Evolutionary conservation across 2,888 invertebrate genomes (phyloP).

Genomic region (Meghimatium bilineatum): DNA sequence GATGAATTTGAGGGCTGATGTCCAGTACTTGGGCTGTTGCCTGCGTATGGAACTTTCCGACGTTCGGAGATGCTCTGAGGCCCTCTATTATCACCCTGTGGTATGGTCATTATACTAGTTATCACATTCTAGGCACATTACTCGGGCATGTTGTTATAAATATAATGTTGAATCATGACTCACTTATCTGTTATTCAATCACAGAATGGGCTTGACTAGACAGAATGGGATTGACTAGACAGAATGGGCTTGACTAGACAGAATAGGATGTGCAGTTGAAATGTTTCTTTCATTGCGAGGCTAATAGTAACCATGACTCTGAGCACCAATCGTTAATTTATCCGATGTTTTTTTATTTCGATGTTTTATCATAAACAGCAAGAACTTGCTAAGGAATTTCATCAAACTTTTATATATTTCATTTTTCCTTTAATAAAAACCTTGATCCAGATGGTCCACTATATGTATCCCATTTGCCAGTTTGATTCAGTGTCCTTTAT

Average conservation of each 20-base stretch:
- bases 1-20: neutral
- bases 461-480: no score
- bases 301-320: neutral
- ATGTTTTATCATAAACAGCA: no score
- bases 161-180: neutral
- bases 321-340: neutral
- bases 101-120: conserved; percentile 44
- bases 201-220: neutral
- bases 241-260: neutral
- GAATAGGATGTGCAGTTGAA: neutral
- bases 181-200: neutral
- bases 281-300: neutral
- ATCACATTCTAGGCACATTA: conserved; percentile 1
- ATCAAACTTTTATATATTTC: no score
- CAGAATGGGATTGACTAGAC: neutral
- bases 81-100: conserved; percentile 46
- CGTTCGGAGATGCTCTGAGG: conserved; percentile 45
- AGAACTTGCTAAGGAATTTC: no score
- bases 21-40: conserved; percentile 33
- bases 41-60: conserved; percentile 44
- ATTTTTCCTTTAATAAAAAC: no score
- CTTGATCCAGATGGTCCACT: no score
- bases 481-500: no score
- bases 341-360: no score
- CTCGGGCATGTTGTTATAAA: neutral